Evolutionary conservation across 2,888 invertebrate genomes (phyloP), one percentile per base, ranked within the genome.

Genomic region (Cerastoderma edule): DNA sequence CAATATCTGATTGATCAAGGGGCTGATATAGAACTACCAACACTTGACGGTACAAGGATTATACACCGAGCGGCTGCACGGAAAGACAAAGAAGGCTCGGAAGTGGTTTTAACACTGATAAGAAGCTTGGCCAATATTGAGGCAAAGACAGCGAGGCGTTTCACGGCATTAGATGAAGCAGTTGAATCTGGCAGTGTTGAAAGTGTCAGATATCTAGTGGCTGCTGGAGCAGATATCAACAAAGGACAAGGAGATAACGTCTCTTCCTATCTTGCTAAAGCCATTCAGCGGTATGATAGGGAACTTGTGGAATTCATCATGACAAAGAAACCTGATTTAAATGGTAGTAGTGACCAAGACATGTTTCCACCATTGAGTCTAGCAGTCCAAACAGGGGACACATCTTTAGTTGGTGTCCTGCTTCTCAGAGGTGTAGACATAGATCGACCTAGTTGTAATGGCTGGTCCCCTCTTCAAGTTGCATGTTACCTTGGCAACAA

Each of bases 401-500:
- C 27, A 22, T 67, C 72, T 2, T 44, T 75, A 0, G 75, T 76
- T 13, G 57, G 77, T 22, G 48, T 63, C 56, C 68, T 84, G n/a
- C 13, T 80, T 8, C 72, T 72, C 5, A 65, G 13, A 63, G 2
- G 8, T 22, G 56, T 68, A n/a, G 63, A 74, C 16, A 39, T 82
- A 5, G 78, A 85, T 56, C 32, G 46, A 19, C 56, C 66, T 35
- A 69, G 71, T 0, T 19, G 63, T 19, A 72, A 66, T 27, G 77
- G 83, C 10, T 83, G 80, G 82, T 74, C 82, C 27, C 67, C 83
- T 2, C 69, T 85, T 13, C 85, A 85, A 64, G 50, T 77, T 54
- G 81, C 85, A 22, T 66, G 71, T 32, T 68, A 75, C n/a, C 72
- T 80, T 22, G 71, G 80, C 32, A 57, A 80, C 19, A 30, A 64